Base-by-base conservation (phyloP, 2,888 invertebrate genomes). In the Notodonta dromedarius region DNA sequence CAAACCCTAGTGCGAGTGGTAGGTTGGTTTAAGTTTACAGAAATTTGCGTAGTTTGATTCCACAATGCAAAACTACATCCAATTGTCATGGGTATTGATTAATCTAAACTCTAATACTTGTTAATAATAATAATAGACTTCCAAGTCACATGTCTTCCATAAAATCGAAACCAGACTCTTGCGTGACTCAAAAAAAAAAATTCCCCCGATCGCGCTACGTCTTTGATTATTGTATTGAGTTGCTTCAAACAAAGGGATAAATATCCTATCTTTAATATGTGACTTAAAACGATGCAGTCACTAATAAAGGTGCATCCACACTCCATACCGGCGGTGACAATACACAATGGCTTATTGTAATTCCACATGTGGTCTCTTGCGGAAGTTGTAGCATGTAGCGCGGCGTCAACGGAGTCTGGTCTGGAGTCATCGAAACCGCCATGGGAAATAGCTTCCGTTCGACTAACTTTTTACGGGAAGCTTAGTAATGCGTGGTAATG, bases 311-410 rank as follows among this genome's bases (percentile, higher is more conserved):
- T 73, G 73, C 67, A 70, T 76, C 67, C 76, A 69, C 67, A 67
- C 72, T 24, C 44, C 69, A 66, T 70, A 67, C 72, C 61, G 56
- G 67, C 50, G 48, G 71, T 60, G 66, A 73, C 75, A 75, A 76
- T 76, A 74, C 71, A 75, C 75, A 75, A 75, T 91, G 74, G 80
- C 64, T 84, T 83, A 82, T 91, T 91, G 88, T 88, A 77, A 91
- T 91, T 89, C 91, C 79, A 80, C 77, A 73, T 79, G 82, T 73
- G 69, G 74, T 73, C 68, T 75, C 65, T 76, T 65, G 74, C 85
- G 90, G 90, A 91, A 86, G 88, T 89, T 88, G 87, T 83, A 74
- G 72, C 78, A 76, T 80, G 83, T 82, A 69, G 71, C 73, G 74
- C 74, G 66, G 69, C 76, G 79, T 65, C 68, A 57, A 58, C 61